phyloP scores from a whole-genome alignment of 2,797 vertebrate genomes.

The Mycteria americana region DNA sequence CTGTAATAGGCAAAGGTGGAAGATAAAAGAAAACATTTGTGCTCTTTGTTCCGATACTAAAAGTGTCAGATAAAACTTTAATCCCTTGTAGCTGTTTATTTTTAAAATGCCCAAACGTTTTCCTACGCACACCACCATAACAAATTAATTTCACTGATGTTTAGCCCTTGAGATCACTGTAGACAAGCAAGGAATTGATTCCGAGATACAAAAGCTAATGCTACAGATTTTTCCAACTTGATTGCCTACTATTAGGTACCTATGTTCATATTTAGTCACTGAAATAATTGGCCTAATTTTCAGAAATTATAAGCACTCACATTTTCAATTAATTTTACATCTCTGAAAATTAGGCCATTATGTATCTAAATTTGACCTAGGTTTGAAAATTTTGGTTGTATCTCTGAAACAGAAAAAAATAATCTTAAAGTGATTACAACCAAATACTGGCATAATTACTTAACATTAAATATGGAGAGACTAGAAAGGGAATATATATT shows the following conservation, averaged over 20 bases:
- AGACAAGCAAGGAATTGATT: conserved; percentile 39
- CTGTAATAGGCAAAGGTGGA: background rate
- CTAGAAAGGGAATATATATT: background rate
- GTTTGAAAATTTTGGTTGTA: conserved; percentile 23
- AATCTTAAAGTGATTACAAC: background rate
- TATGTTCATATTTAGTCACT: conserved; percentile 51
- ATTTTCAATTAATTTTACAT: conserved; percentile 60
- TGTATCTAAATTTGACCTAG: conserved; percentile 22
- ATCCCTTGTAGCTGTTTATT: conserved; percentile 69
- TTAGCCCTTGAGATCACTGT: background rate
- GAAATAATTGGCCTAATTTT: conserved; percentile 62
- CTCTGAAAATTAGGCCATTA: conserved; percentile 53
- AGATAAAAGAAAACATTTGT: conserved; percentile 46
- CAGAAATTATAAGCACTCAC: conserved; percentile 26
- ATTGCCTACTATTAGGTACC: conserved; percentile 30
- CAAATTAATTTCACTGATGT: conserved; percentile 46
- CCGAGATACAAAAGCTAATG: background rate
- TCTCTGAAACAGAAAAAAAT: background rate
- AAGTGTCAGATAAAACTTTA: conserved; percentile 13
- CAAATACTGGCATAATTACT: background rate
- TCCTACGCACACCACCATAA: conserved; percentile 7
- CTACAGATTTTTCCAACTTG: conserved; percentile 7
- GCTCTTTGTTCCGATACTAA: conserved; percentile 2
- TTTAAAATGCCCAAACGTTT: conserved; percentile 69
- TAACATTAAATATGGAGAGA: background rate